These are phyloP conservation scores for Hoplostethus atlanticus DNA, from an alignment of 2,797 vertebrate genomes.

Conservation along the genomic window DNA sequence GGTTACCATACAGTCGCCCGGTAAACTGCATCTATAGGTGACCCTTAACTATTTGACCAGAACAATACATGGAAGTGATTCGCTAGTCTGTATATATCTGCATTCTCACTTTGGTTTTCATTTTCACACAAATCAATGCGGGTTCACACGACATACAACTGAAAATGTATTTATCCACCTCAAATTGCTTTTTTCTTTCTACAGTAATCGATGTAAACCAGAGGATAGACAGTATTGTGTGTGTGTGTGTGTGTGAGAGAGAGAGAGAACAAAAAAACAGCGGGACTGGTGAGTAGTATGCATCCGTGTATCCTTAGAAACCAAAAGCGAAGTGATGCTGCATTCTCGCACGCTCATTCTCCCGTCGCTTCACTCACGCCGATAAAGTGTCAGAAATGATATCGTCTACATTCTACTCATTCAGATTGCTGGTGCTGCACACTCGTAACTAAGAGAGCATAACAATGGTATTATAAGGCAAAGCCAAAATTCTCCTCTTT, in stretches of 20 bases:
- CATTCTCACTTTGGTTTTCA: conserved; percentile 78
- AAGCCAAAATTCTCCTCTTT: conserved; percentile 75
- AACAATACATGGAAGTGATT: conserved; percentile 53
- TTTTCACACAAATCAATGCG: conserved; percentile 66
- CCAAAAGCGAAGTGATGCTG: conserved; percentile 51
- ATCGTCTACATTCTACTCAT: conserved; percentile 82
- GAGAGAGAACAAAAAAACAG: conserved; percentile 28
- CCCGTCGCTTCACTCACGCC: conserved; percentile 60
- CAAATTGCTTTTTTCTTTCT: conserved; percentile 38
- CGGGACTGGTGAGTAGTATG: conserved; percentile 43
- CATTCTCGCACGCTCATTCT: conserved; percentile 41
- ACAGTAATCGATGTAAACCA: conserved; percentile 56
- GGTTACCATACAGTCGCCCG: conserved; percentile 55
- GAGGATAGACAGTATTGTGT: conserved; percentile 38
- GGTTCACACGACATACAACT: conserved; percentile 36
- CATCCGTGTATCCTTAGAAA: conserved; percentile 37
- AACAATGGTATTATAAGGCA: conserved; percentile 82
- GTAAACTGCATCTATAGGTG: conserved; percentile 54
- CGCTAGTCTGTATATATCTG: conserved; percentile 48
- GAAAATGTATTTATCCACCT: conserved; percentile 27
- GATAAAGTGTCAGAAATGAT: conserved; percentile 76
- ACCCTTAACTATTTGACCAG: conserved; percentile 45
- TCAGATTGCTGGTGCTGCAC: conserved; percentile 85
- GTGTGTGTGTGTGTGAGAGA: neutral
- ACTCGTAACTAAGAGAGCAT: conserved; percentile 77